Conservation (phyloP, 2,113 vertebrate genomes). For the Neofelis nebulosa region DNA sequence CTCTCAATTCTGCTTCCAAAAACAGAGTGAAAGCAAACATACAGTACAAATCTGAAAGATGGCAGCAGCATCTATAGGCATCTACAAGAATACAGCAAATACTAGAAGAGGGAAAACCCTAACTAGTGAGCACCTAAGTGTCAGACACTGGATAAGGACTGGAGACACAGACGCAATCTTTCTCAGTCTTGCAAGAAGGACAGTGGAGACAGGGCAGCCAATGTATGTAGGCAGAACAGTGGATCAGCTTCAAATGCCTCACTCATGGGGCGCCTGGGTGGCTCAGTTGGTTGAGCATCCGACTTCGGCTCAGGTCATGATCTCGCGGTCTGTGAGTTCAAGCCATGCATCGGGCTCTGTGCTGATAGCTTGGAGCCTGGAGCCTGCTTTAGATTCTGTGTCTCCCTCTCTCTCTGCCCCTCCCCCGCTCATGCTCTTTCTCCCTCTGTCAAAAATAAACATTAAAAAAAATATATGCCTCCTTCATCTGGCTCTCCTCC, state of each 20-base stretch:
- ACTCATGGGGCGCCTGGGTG: too few relatives aligned
- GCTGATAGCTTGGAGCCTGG: too few relatives aligned
- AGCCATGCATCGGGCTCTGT: too few relatives aligned
- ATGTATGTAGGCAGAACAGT: fast-evolving
- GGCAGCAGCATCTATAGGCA: neutral
- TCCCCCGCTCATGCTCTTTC: too few relatives aligned
- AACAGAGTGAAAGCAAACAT: neutral
- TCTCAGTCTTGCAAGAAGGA: neutral
- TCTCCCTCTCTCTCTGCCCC: too few relatives aligned
- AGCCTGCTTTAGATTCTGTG: too few relatives aligned
- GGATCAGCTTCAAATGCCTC: neutral
- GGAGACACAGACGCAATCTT: neutral
- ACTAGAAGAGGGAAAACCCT: neutral
- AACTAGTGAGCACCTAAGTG: neutral
- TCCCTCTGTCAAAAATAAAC: too few relatives aligned
- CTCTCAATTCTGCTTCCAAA: slow-evolving; percentile 12
- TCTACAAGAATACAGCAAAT: neutral
- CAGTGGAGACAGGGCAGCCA: neutral
- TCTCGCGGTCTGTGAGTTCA: too few relatives aligned
- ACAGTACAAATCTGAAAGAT: neutral
- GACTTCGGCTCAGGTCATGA: too few relatives aligned
- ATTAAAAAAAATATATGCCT: neutral
- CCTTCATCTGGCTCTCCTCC: neutral
- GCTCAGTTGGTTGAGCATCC: too few relatives aligned
- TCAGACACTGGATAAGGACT: neutral